Base-by-base conservation (phyloP, 2,797 vertebrate genomes). In the Chanos chanos region DNA sequence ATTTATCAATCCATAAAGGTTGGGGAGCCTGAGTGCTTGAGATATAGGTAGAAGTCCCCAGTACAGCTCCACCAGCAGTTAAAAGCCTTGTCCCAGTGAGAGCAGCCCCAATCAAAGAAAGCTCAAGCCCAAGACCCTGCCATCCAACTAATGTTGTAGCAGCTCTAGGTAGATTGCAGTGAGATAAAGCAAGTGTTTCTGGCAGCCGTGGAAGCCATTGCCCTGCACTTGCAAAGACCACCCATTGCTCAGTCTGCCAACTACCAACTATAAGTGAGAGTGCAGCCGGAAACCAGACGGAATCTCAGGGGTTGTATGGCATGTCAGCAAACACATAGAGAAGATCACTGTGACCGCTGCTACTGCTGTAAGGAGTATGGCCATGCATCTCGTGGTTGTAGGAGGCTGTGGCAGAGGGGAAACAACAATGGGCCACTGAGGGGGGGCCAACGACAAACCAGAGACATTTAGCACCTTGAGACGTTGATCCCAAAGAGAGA, bases 321-420 rank as follows among this genome's bases (percentile, higher is more conserved):
- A n/a, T n/a, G n/a, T n/a, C n/a, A 21, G 15, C 15, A 61, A 10
- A 44, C 4, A 1, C 58, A 27, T 1, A 50, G 2, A 5, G 51
- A 16, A 4, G 48, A 66, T 1, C 7, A 39, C 3, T 76, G 67
- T 36, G 55, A 63, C 10, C 64, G 60, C n/a, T 70, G 60, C 2
- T 66, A 70, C 18, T 63, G 68, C 33, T 66, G 59, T 30, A 54
- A 62, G 25, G 52, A 69, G 10, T 48, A 51, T 21, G 50, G 70
- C 2, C 62, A 75, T 15, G 9, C 67, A 4, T 72, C 70, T 2
- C 7, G 30, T 0, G 73, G 70, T 7, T 72, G 63, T 7, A 33
- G 49, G 9, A 2, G 7, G 10, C 3, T 13, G 4, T 34, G 19
- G 21, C 57, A 47, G 16, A 19, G 4, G 12, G 54, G 22, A 30